Percentiles rank a stretch among this genome's conserved stretches.
Evolutionary conservation across 2,888 invertebrate species (phyloP).

Genomic region (Tromatobia lineatoria): DNA sequence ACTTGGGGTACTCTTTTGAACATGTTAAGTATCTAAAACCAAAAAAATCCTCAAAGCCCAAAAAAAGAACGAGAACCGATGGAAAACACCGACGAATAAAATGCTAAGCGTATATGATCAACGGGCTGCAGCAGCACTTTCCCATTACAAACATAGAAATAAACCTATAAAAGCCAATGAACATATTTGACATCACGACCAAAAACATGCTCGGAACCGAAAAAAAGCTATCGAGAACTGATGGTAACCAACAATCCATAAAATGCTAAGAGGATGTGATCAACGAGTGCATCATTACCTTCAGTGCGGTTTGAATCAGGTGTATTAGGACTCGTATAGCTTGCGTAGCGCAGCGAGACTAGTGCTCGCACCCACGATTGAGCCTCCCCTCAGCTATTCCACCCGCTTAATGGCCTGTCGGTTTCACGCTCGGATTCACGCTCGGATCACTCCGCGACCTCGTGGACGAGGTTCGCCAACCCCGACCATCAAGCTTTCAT

Average conservation of each 20-base stretch:
- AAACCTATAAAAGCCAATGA: neutral
- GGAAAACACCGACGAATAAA: too few relatives aligned
- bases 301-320: neutral
- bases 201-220: neutral
- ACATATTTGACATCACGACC: neutral
- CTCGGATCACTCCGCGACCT: constrained; percentile 47
- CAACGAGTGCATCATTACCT: neutral
- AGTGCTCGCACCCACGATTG: neutral
- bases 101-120: too few relatives aligned
- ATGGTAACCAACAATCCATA: neutral
- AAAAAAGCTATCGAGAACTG: neutral
- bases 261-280: neutral
- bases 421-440: constrained; percentile 64
- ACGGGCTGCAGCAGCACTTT: too few relatives aligned
- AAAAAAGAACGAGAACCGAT: too few relatives aligned
- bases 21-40: too few relatives aligned
- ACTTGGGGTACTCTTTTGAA: too few relatives aligned
- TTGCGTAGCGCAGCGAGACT: neutral
- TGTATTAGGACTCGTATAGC: neutral
- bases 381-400: constrained; percentile 50
- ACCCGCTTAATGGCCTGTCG: constrained; percentile 66
- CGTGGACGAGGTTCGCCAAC: constrained; percentile 10
- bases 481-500: constrained; percentile 17
- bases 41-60: too few relatives aligned
- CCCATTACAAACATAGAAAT: neutral